Conservation (phyloP, 2,113 vertebrate genomes). For the Melanerpes formicivorus region DNA sequence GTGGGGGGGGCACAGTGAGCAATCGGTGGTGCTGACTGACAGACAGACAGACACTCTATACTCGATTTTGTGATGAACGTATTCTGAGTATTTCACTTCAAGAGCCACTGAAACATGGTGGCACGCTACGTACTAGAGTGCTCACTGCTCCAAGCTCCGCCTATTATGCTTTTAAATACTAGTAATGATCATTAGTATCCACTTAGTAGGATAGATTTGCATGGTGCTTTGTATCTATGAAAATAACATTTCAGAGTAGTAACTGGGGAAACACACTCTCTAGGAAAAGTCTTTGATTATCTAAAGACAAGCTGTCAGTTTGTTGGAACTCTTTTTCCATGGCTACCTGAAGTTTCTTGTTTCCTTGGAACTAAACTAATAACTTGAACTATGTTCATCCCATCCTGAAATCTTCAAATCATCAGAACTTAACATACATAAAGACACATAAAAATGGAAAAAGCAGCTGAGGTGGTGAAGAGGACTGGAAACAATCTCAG, state of each 20-base stretch:
- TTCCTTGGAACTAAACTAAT: background rate
- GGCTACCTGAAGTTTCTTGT: background rate
- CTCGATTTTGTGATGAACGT: background rate
- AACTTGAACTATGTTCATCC: background rate
- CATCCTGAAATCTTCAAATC: background rate
- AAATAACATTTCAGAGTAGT: background rate
- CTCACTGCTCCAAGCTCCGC: background rate
- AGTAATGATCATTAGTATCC: background rate
- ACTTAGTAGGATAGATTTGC: background rate
- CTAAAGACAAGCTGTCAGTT: background rate
- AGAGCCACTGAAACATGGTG: background rate
- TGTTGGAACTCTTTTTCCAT: background rate
- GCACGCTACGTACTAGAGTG: accelerated
- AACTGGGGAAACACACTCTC: background rate
- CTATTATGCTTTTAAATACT: background rate
- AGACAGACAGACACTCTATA: background rate
- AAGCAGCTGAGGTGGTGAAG: background rate
- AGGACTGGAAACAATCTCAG: background rate
- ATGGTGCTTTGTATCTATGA: background rate
- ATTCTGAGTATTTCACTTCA: slow-evolving; percentile 11
- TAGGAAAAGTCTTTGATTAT: background rate
- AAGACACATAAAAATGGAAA: background rate
- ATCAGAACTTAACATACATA: background rate
- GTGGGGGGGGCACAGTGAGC: background rate
- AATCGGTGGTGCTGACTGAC: background rate